Conservation (phyloP, 1,140 invertebrate species). For the Tetramorium simillimum region DNA sequence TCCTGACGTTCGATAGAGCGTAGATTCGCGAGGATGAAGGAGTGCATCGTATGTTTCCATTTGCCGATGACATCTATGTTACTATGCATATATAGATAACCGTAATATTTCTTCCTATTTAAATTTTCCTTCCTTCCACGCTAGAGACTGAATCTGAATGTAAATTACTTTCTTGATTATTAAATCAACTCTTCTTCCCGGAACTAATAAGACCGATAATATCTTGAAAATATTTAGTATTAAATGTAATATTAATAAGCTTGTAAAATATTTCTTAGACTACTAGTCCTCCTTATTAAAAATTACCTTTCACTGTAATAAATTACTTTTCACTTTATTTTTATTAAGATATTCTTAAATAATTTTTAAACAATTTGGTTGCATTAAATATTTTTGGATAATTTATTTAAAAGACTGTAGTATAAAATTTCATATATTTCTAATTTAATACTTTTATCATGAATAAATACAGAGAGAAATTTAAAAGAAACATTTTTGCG, state of each 20-base stretch:
- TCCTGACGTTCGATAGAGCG: conserved; percentile 4
- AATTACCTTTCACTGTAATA: neutral
- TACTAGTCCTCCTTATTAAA: neutral
- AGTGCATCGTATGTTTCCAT: conserved; percentile 36
- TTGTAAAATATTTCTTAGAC: neutral
- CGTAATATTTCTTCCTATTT: neutral
- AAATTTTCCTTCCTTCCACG: neutral
- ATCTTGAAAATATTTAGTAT: neutral
- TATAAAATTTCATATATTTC: neutral
- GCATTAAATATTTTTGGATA: neutral
- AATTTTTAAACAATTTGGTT: neutral
- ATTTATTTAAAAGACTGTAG: neutral
- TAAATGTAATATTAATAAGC: neutral
- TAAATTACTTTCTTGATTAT: neutral
- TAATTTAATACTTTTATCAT: neutral
- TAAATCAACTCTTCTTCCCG: neutral
- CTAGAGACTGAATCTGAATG: neutral
- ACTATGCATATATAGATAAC: neutral
- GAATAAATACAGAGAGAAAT: neutral
- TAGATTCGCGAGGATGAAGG: neutral
- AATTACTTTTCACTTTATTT: neutral
- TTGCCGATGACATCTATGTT: conserved; percentile 16
- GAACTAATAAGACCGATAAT: neutral
- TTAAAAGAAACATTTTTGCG: neutral
- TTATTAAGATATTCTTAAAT: neutral